Evolutionary conservation across 1,140 invertebrate species (phyloP), one percentile per base, ranked within the genome.

Genomic region (Bilobella aurantiaca): DNA sequence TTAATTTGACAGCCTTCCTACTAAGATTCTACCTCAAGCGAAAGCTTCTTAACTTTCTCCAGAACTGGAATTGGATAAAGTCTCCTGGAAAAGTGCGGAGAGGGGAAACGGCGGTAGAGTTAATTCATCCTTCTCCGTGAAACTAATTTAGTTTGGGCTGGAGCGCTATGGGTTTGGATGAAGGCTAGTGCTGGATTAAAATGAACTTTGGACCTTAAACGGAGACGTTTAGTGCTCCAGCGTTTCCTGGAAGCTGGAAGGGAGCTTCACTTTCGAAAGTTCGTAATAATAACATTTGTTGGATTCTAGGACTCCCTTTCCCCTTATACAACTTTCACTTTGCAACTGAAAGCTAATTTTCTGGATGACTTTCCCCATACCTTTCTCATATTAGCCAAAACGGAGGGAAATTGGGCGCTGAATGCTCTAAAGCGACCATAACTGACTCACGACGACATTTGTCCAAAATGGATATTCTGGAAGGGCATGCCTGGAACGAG

Each of bases 331-430:
- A 53, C 49, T 53, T 53, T 53, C 49, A 53, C 49, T 23, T 23
- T 53, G 14, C 49, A 53, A 23, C 8, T 23, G 49, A 53, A 53
- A 53, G 49, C 25, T 53, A 53, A 53, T 53, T 53, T 53, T 53
- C 49, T 53, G 49, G 49, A 8, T 53, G 49, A 53, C 49, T 53
- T 53, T 53, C 49, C 25, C 49, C 49, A 5, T 53, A 53, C 49
- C 8, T 53, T 53, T 14, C 12, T 14, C 23, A n/a, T n/a, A n/a
- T n/a, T n/a, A n/a, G 49, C 8, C 34, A 53, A 53, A 23, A 23
- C 14, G 5, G 23, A 53, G 21, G 25, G 49, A 53, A 23, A 12
- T 5, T 53, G 21, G 8, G 49, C 14, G 34, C 8, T 12, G 18
- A 18, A 12, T 18, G 18, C 18, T 42, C 34, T 18, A 42, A 42